A percentile compares a stretch with the other conserved stretches of the same genome.
Evolutionary conservation across 1,140 invertebrate genomes (phyloP).

Genomic region (Hycleus phaleratus): DNA sequence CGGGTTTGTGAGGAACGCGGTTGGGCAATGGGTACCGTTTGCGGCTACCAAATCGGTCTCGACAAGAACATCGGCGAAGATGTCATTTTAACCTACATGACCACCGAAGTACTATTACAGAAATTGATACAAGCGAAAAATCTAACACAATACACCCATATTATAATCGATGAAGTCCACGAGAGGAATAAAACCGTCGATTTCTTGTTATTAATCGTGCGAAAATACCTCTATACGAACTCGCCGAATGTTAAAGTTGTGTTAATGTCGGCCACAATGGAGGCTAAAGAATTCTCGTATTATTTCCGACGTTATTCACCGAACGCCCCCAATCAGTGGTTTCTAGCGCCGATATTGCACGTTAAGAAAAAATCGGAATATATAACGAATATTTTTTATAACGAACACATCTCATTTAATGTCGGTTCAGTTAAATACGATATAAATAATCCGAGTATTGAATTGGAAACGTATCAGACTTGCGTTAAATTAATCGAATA

Average conservation of each 20-base stretch:
- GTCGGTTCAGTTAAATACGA: conserved; percentile 31
- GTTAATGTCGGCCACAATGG: conserved; percentile 83
- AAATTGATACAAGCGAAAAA: conserved; percentile 62
- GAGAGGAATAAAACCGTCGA: conserved; percentile 90
- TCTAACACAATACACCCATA: conserved; percentile 71
- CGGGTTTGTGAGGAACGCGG: conserved; percentile 75
- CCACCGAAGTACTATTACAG: conserved; percentile 68
- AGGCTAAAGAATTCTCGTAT: conserved; percentile 59
- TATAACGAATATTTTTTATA: conserved; percentile 57
- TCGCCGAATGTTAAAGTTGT: conserved; percentile 63
- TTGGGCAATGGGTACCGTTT: conserved; percentile 68
- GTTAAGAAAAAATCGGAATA: conserved; percentile 47
- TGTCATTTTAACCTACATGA: conserved; percentile 81
- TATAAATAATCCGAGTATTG: conserved; percentile 42
- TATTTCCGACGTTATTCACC: conserved; percentile 53
- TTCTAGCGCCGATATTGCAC: conserved; percentile 46
- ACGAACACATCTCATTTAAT: conserved; percentile 50
- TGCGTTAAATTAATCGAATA: conserved; percentile 58
- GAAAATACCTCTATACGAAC: conserved; percentile 68
- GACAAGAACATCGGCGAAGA: conserved; percentile 52
- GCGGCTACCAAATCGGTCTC: conserved; percentile 71
- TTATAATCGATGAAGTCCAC: conserved; percentile 93
- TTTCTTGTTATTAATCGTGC: conserved; percentile 80
- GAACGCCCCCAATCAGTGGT: conserved; percentile 1
- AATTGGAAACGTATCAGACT: conserved; percentile 18